phyloP scores from a whole-genome alignment of 2,888 invertebrate species.

The Hofmannophila pseudospretella region DNA sequence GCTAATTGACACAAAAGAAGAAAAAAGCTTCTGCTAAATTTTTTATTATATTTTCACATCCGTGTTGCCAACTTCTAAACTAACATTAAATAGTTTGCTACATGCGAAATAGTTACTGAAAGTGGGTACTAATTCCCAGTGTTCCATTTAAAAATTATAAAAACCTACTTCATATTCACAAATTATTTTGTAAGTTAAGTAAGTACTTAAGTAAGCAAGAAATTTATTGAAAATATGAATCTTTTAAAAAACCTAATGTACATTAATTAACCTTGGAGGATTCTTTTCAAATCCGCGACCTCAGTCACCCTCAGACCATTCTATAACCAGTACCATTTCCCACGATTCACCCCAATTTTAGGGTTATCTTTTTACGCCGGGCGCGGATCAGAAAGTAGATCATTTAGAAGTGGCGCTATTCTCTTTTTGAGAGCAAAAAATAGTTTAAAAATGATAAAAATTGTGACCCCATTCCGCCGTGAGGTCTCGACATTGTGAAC shows the following conservation, averaged over 20 bases:
- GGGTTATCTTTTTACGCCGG: conserved; percentile 59
- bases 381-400: conserved; percentile 55
- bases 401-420: conserved; percentile 61
- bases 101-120: too few species aligned
- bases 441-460: conserved; percentile 40
- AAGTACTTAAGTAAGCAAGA: too few species aligned
- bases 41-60: too few species aligned
- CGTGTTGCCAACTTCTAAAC: too few species aligned
- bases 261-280: conserved; percentile 48
- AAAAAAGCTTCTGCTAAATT: too few species aligned
- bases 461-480: conserved; percentile 66
- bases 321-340: conserved; percentile 31
- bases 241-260: conserved; percentile 40
- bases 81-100: too few species aligned
- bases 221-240: conserved; percentile 20
- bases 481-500: conserved; percentile 70
- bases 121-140: too few species aligned
- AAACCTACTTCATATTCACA: too few species aligned
- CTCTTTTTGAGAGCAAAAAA: conserved; percentile 19
- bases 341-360: conserved; percentile 51
- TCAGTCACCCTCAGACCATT: conserved; percentile 32
- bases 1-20: too few species aligned
- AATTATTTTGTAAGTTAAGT: too few species aligned
- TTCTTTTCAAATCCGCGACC: conserved; percentile 42
- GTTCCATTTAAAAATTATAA: too few species aligned